A percentile compares a stretch with the other conserved stretches of the same genome.
These are phyloP conservation scores for Lanius collurio DNA, from an alignment of 2,113 vertebrate species.

Conservation along the genomic window DNA sequence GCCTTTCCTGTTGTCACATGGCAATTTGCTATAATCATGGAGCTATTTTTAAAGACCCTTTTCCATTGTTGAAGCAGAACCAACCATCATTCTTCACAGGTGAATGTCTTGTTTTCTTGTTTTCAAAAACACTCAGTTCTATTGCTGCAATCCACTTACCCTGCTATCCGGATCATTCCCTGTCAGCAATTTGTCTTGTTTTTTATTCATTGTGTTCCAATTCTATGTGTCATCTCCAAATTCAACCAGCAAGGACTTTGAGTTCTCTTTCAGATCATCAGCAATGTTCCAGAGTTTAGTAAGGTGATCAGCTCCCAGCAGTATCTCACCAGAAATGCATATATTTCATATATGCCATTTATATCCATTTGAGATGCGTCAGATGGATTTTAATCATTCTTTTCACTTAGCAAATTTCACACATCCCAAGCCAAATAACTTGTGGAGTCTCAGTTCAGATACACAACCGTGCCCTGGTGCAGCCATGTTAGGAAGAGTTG, in stretches of 20 bases:
- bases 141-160: background rate
- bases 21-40: background rate
- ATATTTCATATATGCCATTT: background rate
- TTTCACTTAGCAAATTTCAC: background rate
- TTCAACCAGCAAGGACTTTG: background rate
- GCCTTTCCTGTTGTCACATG: background rate
- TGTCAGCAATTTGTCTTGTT: background rate
- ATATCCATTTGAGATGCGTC: background rate
- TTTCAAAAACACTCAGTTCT: background rate
- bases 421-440: background rate
- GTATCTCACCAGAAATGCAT: background rate
- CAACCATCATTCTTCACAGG: background rate
- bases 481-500: accelerated
- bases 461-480: background rate
- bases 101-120: background rate
- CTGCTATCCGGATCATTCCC: background rate
- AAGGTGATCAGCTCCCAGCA: background rate
- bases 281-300: background rate
- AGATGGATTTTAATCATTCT: background rate
- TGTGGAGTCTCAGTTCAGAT: background rate
- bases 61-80: background rate
- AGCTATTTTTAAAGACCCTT: background rate
- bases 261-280: background rate
- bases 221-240: background rate
- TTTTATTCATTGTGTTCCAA: background rate